Evolutionary conservation across 1,140 invertebrate species (phyloP), one percentile per base, ranked within the genome.

Genomic region (Drosophila gunungcola): DNA sequence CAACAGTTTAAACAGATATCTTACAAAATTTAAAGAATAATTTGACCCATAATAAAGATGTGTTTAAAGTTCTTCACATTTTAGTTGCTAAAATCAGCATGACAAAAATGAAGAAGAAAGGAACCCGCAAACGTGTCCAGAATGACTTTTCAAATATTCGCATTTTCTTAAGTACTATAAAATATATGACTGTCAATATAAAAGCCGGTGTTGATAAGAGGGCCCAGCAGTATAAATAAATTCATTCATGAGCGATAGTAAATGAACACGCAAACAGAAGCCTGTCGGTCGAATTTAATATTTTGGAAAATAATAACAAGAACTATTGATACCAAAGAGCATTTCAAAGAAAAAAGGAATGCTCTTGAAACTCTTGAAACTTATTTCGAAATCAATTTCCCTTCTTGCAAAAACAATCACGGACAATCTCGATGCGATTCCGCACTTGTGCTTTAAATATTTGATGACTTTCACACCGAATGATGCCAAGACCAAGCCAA

Each of bases 391-490:
- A 76, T 77, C 73, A 67, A 77, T 77, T 76, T 73, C 34, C 36
- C 57, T 13, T 45, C 48, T 39, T 62, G 65, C 56, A 68, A 62
- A 62, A 73, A 52, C 52, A 64, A 65, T 41, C 42, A 16, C 45
- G 38, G 13, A 12, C 53, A 58, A 62, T 45, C 32, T 29, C 43
- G 48, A 55, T 76, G 72, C 48, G 39, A 73, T 65, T 79, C 42
- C 12, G 53, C 52, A 57, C 61, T 79, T 80, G 46, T 43, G 45
- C 53, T 34, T 68, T 80, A 80, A 80, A 80, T 80, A 69, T 80
- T 70, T 60, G 48, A 76, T 70, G 78, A 58, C 62, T 70, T 85
- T 67, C 77, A 70, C 70, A 84, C 78, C 42, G 29, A 70, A 64
- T 54, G 16, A 11, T 42, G 58, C 11, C 36, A 34, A 52, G 56